Evolutionary conservation across 1,140 invertebrate genomes (phyloP).

Genomic region (Drosophila equinoxialis): DNA sequence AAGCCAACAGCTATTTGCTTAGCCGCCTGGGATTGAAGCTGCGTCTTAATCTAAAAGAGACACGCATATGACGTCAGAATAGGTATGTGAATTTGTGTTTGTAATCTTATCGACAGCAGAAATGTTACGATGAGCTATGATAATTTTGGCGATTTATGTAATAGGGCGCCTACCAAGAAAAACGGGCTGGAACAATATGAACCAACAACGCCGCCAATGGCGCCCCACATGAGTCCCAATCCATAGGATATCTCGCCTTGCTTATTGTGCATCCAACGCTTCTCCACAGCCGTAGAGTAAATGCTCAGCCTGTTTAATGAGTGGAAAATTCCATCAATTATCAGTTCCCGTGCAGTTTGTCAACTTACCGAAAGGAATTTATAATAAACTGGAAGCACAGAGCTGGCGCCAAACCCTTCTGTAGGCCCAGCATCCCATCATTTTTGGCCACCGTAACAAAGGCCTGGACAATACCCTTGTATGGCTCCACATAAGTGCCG

Average conservation of each 20-base stretch:
- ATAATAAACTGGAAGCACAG: conserved; percentile 86
- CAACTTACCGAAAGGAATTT: conserved; percentile 87
- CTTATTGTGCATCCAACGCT: conserved; percentile 87
- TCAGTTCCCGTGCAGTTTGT: neutral
- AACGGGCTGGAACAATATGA: conserved; percentile 75
- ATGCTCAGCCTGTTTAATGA: conserved; percentile 86
- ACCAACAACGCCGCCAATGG: conserved; percentile 89
- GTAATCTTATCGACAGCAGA: conserved; percentile 26
- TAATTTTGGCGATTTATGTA: conserved; percentile 46
- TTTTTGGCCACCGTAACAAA: conserved; percentile 85
- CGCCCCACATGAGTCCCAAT: conserved; percentile 88
- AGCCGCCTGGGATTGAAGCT: conserved; percentile 91
- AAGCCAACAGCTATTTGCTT: conserved; percentile 92
- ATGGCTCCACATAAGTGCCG: conserved; percentile 85
- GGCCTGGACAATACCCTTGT: conserved; percentile 89
- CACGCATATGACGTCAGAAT: neutral
- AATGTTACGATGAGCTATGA: conserved; percentile 13
- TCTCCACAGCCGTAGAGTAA: conserved; percentile 89
- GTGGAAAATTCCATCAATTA: neutral
- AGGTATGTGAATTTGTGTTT: conserved; percentile 14
- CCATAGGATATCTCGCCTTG: conserved; percentile 88
- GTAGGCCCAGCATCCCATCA: conserved; percentile 88
- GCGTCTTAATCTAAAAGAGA: conserved; percentile 89
- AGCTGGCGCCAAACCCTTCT: conserved; percentile 94
- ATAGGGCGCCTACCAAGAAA: conserved; percentile 72